phyloP scores from a whole-genome alignment of 1,140 invertebrate species.

The Zaprionus vittiger region DNA sequence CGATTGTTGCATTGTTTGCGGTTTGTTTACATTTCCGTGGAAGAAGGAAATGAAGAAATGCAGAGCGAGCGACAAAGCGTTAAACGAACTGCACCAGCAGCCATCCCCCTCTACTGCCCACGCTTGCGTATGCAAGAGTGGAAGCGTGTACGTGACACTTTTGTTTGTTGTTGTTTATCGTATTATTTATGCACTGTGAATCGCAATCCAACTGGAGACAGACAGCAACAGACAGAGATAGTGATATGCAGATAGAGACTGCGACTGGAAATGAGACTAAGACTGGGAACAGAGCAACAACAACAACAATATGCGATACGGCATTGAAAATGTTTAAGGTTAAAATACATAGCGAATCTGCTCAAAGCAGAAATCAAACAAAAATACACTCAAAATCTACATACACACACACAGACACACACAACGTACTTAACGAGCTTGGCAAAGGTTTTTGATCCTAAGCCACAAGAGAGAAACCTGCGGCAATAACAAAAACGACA shows the following conservation, averaged over 20 bases:
- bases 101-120: slow-evolving; percentile 1
- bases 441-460: slow-evolving; percentile 78
- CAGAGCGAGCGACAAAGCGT: slow-evolving; percentile 49
- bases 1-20: slow-evolving; percentile 35
- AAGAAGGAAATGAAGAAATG: slow-evolving; percentile 65
- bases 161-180: slow-evolving; percentile 53
- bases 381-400: slow-evolving; percentile 50
- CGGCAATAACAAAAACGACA: slow-evolving; percentile 29
- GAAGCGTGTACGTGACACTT: slow-evolving; percentile 70
- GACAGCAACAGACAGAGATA: not conserved
- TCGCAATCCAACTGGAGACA: slow-evolving; percentile 14
- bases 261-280: not conserved
- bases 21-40: slow-evolving; percentile 74
- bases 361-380: slow-evolving; percentile 52
- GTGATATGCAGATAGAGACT: not conserved
- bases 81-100: slow-evolving; percentile 32
- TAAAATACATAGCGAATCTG: slow-evolving; percentile 55
- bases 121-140: slow-evolving; percentile 47
- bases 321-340: slow-evolving; percentile 74
- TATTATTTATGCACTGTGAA: slow-evolving; percentile 58
- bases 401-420: slow-evolving; percentile 6
- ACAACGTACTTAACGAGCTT: not conserved
- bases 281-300: not conserved
- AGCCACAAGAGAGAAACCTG: slow-evolving; percentile 45
- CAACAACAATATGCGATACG: slow-evolving; percentile 37